Percentiles rank a stretch among this genome's conserved stretches.
phyloP scores from a whole-genome alignment of 2,113 vertebrate species.

The Naja naja region DNA sequence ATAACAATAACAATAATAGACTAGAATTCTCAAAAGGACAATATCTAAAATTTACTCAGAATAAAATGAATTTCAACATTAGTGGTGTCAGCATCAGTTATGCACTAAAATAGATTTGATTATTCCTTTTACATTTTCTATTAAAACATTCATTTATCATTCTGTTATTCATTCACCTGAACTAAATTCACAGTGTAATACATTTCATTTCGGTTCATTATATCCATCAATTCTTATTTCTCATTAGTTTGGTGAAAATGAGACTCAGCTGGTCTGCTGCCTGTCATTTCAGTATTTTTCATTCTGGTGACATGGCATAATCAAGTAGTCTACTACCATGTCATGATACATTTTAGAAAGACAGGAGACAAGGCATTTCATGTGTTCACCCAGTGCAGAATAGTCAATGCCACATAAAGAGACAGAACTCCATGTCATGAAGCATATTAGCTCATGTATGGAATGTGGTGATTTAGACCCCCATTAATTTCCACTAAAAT shows the following conservation, averaged over 20 bases:
- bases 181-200: neutral
- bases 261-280: neutral
- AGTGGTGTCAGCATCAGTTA: neutral
- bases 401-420: neutral
- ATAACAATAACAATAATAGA: neutral
- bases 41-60: neutral
- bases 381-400: neutral
- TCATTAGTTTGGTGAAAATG: neutral
- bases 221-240: neutral
- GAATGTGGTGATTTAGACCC: neutral
- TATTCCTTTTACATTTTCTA: neutral
- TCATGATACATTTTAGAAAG: neutral
- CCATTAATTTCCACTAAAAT: neutral
- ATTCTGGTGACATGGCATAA: neutral
- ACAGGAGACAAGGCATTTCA: neutral
- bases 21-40: neutral
- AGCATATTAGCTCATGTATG: neutral
- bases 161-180: neutral
- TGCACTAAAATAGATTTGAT: neutral
- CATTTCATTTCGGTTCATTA: neutral
- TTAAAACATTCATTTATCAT: neutral
- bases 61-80: neutral
- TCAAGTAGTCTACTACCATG: neutral
- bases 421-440: neutral
- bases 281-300: neutral